Evolutionary conservation across 2,113 vertebrate genomes (phyloP), one percentile per base, ranked within the genome.

Genomic region (Colistium nudipinnis): DNA sequence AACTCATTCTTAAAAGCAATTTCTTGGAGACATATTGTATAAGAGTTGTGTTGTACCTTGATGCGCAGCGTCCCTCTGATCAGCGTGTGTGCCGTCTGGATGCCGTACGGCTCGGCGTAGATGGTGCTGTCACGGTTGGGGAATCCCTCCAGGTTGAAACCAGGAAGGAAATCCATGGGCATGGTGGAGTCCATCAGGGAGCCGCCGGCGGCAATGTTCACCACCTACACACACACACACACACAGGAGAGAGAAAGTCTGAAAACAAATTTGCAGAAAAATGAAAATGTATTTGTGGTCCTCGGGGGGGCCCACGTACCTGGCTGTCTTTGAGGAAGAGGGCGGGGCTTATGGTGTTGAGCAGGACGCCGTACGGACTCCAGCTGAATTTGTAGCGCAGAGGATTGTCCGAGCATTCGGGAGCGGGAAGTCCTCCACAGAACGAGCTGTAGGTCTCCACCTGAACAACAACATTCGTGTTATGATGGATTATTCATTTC

Each of bases 301-400:
- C 17, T 38, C 7, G 5, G 28, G 22, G 28, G 22, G 47, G 36
- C 30, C 36, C 71, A 59, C 11, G 81, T 79, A 99, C 97, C 95
- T 97, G 74, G 83, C 94, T 93, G 53, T 97, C 89, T 78, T 90
- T 94, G 59, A 95, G 91, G 75, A 95, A 99, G 0, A 92, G 74
- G 60, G 97, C 97, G 0, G 96, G 90, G 55, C 93, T 95, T 88
- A 97, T 74, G n/a, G 95, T 94, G 83, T 96, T 98, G 70, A 95
- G 88, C 48, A 99, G 86, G 57, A 98, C 98, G 30, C 95, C 94
- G 25, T 94, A 92, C 0, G 98, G 98, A 86, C 94, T 98, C 98
- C 98, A 99, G 90, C 97, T 99, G 90, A 99, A 99, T 89, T 98
- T 98, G 90, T 99, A 99, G 63, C 96, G 93, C 56, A 99, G 91